A percentile compares a stretch with the other conserved stretches of the same genome.
phyloP scores from a whole-genome alignment of 2,113 vertebrate genomes.

The human region GRCh38 chr3:140099001-140099500 shows the following conservation, averaged over 20 bases:
- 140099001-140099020: neutral
- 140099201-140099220: neutral
- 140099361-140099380: neutral
- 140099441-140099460: neutral
- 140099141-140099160: neutral
- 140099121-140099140: slow-evolving; percentile 22
- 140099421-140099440: neutral
- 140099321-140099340: neutral
- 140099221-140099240: neutral
- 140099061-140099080: neutral
- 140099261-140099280: neutral
- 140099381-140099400: neutral
- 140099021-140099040: neutral
- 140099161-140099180: neutral
- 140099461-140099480: neutral
- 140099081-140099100: neutral
- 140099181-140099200: neutral
- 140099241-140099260: neutral
- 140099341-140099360: neutral
- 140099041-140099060: neutral
- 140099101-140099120: neutral
- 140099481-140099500: neutral
- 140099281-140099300: neutral
- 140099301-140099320: neutral
- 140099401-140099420: neutral